Evolutionary conservation across 2,113 vertebrate species (phyloP), one percentile per base, ranked within the genome.

Genomic region (Todiramphus saurophagus): DNA sequence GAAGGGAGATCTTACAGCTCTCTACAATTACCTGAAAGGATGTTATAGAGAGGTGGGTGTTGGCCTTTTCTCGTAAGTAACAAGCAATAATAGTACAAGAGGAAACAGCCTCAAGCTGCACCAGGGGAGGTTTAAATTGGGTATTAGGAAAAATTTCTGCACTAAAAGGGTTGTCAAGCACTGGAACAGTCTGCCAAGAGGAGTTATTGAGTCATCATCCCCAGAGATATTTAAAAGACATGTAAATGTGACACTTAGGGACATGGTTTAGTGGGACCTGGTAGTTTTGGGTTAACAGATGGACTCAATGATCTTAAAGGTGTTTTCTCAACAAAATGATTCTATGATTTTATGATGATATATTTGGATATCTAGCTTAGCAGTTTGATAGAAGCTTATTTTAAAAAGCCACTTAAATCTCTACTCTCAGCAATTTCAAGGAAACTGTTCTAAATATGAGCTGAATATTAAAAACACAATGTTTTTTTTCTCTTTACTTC

Each of bases 21-120:
- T 13, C 41, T n/a, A 39, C 16, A 83, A 6, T 16, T 70, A 46
- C 37, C 16, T 4, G 3, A 70, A 58, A 66, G 14, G 19, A 59
- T 13, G 4, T 5, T n/a, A 18, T 23, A 58, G 43, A 7, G 18
- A 64, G 13, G 37, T 13, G 16, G 21, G 19, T 5, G 7, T 28
- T 1, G 0, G 25, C 10, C 25, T 55, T 51, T 35, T 31, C 48
- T n/a, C 4, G 35, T 55, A 27, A 1, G 0, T 10, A 63, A 21
- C 21, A 66, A 59, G 43, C 7, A n/a, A 25, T 46, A 46, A 46
- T 5, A 77, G 46, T 31, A 27, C 28, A 16, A 8, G n/a, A 43
- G 27, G 17, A 89, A 63, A 44, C 0, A 0, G 11, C 10, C 10
- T 58, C 20, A 55, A 60, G 58, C 9, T 37, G 9, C 20, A 33